Base-by-base conservation (phyloP, 1,140 invertebrate species). In the Drosophila guanche region DNA sequence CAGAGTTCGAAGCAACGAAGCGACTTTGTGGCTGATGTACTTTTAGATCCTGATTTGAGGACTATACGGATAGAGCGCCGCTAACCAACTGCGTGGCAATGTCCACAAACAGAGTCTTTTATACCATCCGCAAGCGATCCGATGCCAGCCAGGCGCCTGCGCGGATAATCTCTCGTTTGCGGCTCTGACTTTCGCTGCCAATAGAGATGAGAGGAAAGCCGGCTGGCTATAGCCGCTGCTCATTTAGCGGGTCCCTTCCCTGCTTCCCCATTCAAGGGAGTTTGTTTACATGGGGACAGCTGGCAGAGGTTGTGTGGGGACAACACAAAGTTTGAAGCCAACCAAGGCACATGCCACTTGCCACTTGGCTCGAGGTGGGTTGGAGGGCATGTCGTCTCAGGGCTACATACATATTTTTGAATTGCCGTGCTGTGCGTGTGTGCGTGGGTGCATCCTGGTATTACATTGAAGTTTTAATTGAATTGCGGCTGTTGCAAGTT, bases 381-480 rank as follows among this genome's bases (percentile, higher is more conserved):
- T 33, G 29, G 29, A 8, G 27, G 7, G 29, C 7, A 33, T 74
- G 71, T 56, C 79, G 65, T 61, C 45, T 20, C 45, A 55, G 27
- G 59, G 58, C 41, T 75, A 71, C 37, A 37, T 46, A 41, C 40
- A 55, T 56, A 54, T 53, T 12, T 54, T 23, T 41, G 29, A 29
- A n/a, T 16, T 16, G 45, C 43, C 1, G 16, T 1, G 16, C 33
- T 43, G n/a, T 62, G 51, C 45, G 45, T 66, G 10, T 53, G 46
- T 59, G 46, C 48, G 60, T 66, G 46, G 56, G 71, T 63, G 53
- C 60, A 56, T 60, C 33, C 33, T 60, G 58, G 78, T 51, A 71
- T 79, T 88, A 83, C 78, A 86, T 81, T 76, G 75, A 88, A 88
- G 83, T 88, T 88, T 88, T 88, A 88, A 88, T 88, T 88, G 83